A percentile compares a stretch with the other conserved stretches of the same genome.
Evolutionary conservation across 2,113 vertebrate species (phyloP).

Genomic region (Aplodontia rufa): DNA sequence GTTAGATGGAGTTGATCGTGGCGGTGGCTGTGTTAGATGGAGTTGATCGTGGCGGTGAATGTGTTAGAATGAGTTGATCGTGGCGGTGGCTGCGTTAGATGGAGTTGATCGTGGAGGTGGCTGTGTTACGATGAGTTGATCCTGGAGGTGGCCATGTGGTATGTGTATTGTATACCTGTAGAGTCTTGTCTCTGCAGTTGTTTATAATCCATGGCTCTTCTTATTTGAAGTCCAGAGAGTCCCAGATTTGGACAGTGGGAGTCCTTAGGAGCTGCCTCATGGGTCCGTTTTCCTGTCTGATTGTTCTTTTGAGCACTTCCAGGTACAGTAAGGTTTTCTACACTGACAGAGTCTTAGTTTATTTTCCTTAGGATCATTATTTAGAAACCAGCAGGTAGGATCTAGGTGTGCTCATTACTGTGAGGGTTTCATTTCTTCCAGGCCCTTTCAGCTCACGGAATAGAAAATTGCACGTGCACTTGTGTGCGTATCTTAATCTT

Average conservation of each 20-base stretch:
- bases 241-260: not conserved
- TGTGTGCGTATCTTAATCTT: not conserved
- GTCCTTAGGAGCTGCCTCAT: not conserved
- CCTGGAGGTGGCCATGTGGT: no score
- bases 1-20: no score
- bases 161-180: no score
- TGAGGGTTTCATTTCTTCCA: not conserved
- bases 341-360: not conserved
- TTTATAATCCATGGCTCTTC: not conserved
- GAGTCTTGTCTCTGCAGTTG: no score
- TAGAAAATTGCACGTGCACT: no score
- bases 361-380: not conserved
- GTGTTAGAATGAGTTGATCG: no score
- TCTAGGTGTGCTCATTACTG: not conserved
- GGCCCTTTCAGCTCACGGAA: not conserved
- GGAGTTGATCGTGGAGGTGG: no score
- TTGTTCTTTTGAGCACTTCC: not conserved
- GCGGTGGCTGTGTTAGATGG: no score
- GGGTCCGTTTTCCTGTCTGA: not conserved
- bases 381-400: not conserved
- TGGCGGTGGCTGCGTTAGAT: no score
- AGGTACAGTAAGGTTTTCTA: not conserved
- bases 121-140: no score
- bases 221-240: not conserved
- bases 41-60: no score